These are phyloP conservation scores for Pseudonaja textilis DNA, from an alignment of 2,113 vertebrate genomes.

Conservation along the genomic window DNA sequence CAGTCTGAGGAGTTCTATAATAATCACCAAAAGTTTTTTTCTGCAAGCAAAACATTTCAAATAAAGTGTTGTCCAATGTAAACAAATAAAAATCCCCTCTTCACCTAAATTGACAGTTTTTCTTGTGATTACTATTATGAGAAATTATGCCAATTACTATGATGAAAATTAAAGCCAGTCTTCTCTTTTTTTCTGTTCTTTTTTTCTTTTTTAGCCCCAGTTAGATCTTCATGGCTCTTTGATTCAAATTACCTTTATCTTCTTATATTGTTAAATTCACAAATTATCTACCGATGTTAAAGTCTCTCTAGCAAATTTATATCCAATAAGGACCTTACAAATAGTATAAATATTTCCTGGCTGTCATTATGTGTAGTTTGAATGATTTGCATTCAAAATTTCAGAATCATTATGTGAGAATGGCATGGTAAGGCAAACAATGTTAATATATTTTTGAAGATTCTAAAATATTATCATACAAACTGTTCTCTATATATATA, in stretches of 20 bases:
- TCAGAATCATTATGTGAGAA: not conserved
- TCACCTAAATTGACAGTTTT: no score
- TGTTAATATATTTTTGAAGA: no score
- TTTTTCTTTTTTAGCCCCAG: no score
- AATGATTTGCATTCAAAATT: not conserved
- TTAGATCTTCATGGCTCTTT: no score
- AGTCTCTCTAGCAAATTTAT: no score
- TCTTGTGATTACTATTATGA: no score
- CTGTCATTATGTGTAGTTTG: not conserved
- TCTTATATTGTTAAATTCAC: not conserved
- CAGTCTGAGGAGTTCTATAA: not conserved
- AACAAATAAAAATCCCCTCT: no score
- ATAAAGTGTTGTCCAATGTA: not conserved
- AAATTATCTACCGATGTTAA: no score
- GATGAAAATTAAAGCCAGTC: not conserved
- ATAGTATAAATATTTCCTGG: not conserved
- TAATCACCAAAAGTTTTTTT: not conserved
- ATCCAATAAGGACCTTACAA: not conserved
- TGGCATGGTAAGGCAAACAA: no score
- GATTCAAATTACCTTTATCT: not conserved
- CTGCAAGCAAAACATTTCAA: not conserved
- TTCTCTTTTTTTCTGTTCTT: not conserved
- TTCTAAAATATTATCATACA: not conserved
- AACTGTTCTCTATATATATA: not conserved
- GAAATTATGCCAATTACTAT: no score